A percentile compares a stretch with the other conserved stretches of the same genome.
These are phyloP conservation scores for Zaprionus camerounensis DNA, from an alignment of 1,140 invertebrate genomes.

Conservation along the genomic window DNA sequence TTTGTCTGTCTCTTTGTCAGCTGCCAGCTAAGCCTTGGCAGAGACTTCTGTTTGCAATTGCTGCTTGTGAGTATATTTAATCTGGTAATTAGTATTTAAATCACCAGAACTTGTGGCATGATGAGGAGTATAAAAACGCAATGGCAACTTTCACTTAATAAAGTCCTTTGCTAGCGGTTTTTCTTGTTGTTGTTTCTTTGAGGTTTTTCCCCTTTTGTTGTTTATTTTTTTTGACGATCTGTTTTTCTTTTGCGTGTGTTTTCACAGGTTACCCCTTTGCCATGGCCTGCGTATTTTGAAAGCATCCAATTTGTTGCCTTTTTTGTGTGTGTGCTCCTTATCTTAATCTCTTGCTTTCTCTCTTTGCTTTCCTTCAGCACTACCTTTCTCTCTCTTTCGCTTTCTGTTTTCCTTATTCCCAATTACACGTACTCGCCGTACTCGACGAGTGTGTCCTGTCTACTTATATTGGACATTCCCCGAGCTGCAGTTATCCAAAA, in stretches of 20 bases:
- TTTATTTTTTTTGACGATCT: constrained; percentile 9
- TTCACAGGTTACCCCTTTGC: constrained; percentile 2
- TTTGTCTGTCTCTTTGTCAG: neutral
- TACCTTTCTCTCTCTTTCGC: neutral
- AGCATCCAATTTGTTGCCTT: constrained; percentile 35
- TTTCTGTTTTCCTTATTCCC: constrained; percentile 23
- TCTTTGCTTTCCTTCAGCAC: neutral
- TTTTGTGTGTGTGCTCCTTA: constrained; percentile 45
- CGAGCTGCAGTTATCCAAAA: constrained; percentile 8
- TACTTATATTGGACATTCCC: constrained; percentile 53
- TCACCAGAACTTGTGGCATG: neutral
- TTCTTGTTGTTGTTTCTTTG: neutral
- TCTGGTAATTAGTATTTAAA: constrained; percentile 8
- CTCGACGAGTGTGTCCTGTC: constrained; percentile 20
- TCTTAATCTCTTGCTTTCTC: constrained; percentile 6
- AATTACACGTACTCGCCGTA: constrained; percentile 35
- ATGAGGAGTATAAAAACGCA: too few relatives aligned
- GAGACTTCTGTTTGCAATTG: neutral
- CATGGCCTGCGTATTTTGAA: constrained; percentile 11
- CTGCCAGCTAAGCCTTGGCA: neutral
- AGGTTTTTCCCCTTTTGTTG: neutral
- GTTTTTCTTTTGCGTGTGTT: neutral
- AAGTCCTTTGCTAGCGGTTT: neutral
- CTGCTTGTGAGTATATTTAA: neutral
- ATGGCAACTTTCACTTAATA: constrained; percentile 3